These are phyloP conservation scores for Alitta virens DNA, from an alignment of 2,888 invertebrate genomes.

Conservation along the genomic window DNA sequence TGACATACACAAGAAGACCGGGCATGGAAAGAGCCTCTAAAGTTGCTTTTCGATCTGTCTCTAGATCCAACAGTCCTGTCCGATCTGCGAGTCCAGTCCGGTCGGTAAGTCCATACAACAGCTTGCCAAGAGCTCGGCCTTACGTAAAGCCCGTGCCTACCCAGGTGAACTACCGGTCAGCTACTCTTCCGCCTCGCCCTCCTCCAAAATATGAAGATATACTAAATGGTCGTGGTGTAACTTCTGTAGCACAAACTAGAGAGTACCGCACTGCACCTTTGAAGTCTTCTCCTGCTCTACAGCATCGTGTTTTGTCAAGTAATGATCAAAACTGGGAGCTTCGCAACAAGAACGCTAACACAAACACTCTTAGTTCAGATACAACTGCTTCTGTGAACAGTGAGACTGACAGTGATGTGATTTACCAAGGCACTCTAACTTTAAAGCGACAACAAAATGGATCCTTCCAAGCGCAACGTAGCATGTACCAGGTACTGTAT, in stretches of 20 bases:
- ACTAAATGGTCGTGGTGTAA: too few species aligned
- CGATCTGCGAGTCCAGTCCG: too few species aligned
- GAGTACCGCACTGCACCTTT: neutral
- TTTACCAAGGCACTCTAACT: neutral
- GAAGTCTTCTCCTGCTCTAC: neutral
- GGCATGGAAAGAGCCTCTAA: constrained; percentile 7
- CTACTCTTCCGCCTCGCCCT: too few species aligned
- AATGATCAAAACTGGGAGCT: neutral
- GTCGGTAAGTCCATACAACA: too few species aligned
- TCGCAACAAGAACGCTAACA: neutral
- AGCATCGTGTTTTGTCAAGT: neutral
- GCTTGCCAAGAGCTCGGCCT: too few species aligned
- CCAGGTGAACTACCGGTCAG: too few species aligned
- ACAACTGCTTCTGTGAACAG: neutral
- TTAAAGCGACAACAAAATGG: neutral
- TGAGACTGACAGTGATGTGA: neutral
- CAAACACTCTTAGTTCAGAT: neutral
- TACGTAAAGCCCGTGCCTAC: too few species aligned
- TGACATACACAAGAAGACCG: constrained; percentile 2
- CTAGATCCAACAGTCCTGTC: too few species aligned
- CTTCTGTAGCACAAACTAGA: neutral
- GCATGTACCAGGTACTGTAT: constrained; percentile 1
- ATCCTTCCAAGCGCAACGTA: neutral
- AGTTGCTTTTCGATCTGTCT: neutral
- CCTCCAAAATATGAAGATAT: too few species aligned